A percentile compares a stretch with the other conserved stretches of the same genome.
Conservation (phyloP, 2,888 invertebrate genomes). For the Leptopilina drosophilae region DNA sequence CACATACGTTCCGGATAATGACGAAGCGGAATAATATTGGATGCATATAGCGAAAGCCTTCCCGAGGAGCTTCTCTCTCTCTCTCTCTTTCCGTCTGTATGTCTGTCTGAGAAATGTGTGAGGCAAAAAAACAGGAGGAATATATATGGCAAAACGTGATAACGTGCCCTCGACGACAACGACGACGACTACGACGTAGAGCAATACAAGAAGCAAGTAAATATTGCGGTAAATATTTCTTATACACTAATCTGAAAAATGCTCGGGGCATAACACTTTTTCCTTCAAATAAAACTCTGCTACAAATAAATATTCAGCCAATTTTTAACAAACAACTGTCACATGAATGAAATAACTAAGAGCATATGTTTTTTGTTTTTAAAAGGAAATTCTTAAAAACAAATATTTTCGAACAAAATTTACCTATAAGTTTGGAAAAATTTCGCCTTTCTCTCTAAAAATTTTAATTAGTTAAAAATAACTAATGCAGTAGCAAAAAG, state of each 20-base stretch:
- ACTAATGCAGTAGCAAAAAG: too few relatives aligned
- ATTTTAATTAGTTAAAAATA: too few relatives aligned
- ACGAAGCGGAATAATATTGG: conserved; percentile 30
- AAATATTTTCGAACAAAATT: too few relatives aligned
- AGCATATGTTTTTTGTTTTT: too few relatives aligned
- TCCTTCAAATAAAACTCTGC: too few relatives aligned
- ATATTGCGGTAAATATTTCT: conserved; percentile 23
- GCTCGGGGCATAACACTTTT: neutral
- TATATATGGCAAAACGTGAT: conserved; percentile 5
- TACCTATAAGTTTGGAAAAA: too few relatives aligned
- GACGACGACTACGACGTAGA: too few relatives aligned
- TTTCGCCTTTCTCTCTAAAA: too few relatives aligned
- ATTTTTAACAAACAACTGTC: neutral
- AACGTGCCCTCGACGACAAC: neutral
- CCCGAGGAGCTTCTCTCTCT: neutral
- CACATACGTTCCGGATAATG: conserved; percentile 33
- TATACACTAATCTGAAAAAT: conserved; percentile 3
- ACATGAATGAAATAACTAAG: too few relatives aligned
- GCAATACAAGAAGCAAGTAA: neutral
- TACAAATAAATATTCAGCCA: neutral
- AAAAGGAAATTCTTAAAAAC: too few relatives aligned
- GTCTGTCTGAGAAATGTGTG: neutral
- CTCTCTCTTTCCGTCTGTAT: neutral
- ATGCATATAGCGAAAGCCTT: neutral
- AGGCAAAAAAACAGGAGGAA: neutral